Evolutionary conservation across 1,140 invertebrate species (phyloP).

Genomic region (Druon quercuslanigerum): DNA sequence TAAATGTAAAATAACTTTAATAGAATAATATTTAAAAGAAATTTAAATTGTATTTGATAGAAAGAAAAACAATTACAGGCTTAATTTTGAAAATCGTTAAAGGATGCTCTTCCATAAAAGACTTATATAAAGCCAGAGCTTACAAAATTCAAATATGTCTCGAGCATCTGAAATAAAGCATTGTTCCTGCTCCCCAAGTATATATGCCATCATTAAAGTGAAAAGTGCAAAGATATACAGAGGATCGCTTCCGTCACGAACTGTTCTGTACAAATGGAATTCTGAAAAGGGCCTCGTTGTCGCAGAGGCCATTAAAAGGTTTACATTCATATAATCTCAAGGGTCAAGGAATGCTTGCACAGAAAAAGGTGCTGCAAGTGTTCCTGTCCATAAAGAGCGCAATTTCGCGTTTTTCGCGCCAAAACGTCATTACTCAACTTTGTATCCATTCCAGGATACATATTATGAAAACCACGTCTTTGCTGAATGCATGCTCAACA

Average conservation of each 20-base stretch:
- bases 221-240: not conserved
- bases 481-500: conserved; percentile 3
- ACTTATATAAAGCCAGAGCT: too few relatives aligned
- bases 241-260: conserved; percentile 48
- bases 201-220: not conserved
- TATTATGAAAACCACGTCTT: not conserved
- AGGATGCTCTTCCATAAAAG: too few relatives aligned
- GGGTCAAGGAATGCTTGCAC: conserved; percentile 63
- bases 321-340: conserved; percentile 60
- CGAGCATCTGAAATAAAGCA: not conserved
- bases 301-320: conserved; percentile 66
- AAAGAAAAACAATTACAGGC: too few relatives aligned
- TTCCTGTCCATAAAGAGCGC: conserved; percentile 53
- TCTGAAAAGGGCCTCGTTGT: conserved; percentile 59
- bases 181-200: not conserved
- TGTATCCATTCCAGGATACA: conserved; percentile 4
- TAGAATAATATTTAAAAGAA: too few relatives aligned
- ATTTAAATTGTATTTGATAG: too few relatives aligned
- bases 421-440: conserved; percentile 46
- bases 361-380: conserved; percentile 59
- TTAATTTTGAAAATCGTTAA: too few relatives aligned
- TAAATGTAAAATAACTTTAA: too few relatives aligned
- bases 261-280: conserved; percentile 55
- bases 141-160: not conserved
- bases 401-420: conserved; percentile 53